Conservation (phyloP, 2,113 vertebrate species). For the Hemiscyllium ocellatum region DNA sequence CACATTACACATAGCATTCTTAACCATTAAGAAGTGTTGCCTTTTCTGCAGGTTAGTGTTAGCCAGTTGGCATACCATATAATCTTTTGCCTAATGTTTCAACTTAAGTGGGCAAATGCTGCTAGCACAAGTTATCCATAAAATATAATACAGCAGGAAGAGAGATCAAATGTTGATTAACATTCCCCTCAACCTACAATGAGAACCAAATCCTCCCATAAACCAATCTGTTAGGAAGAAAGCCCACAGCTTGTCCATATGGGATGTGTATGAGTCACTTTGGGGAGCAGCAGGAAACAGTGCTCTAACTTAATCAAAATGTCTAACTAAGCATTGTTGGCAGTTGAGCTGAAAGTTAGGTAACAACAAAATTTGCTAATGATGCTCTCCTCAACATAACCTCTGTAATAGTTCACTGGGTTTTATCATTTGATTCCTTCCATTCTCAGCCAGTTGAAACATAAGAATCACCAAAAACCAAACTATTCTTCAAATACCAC, state of each 20-base stretch:
- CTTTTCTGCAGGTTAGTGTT: not conserved
- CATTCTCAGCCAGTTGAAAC: not conserved
- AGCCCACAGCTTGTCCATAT: not conserved
- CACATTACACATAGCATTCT: not conserved
- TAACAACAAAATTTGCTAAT: not conserved
- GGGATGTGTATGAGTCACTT: not conserved
- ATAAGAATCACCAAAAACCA: not conserved
- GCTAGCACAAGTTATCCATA: not conserved
- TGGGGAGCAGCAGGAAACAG: not conserved
- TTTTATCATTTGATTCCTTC: not conserved
- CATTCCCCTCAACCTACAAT: not conserved
- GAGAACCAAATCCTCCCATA: not conserved
- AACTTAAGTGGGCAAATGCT: not conserved
- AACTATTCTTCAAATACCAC: not conserved
- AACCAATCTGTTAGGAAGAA: not conserved
- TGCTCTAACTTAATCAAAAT: not conserved
- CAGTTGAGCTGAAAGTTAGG: not conserved
- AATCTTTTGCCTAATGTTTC: too few species aligned
- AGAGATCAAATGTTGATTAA: not conserved
- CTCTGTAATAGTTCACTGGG: not conserved
- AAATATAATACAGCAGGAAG: not conserved
- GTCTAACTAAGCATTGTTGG: not conserved
- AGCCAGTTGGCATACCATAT: too few species aligned
- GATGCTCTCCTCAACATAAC: not conserved
- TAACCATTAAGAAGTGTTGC: not conserved